Evolutionary conservation across 2,797 vertebrate genomes (phyloP).

Genomic region (Diceros bicornis): DNA sequence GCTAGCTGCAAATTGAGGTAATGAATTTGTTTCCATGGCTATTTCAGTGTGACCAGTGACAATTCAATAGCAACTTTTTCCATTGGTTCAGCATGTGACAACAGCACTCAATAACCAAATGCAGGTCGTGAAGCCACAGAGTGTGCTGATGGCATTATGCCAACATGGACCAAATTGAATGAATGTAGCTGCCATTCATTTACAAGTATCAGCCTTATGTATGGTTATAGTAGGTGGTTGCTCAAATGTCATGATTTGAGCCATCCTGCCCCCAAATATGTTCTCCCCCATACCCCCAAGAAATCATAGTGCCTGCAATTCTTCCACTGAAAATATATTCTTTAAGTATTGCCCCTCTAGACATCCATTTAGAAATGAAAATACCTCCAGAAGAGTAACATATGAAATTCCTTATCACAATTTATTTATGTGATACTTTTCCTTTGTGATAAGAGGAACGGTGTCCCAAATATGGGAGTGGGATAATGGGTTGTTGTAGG

Average conservation of each 20-base stretch:
- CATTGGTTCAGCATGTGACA: background rate
- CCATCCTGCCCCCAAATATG: background rate
- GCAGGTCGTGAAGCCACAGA: background rate
- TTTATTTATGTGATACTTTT: conserved; percentile 36
- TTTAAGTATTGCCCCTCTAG: background rate
- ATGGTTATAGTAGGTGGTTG: background rate
- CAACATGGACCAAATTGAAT: background rate
- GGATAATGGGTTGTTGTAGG: conserved; percentile 21
- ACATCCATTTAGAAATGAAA: conserved; percentile 62
- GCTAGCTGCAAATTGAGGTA: background rate
- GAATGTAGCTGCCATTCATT: background rate
- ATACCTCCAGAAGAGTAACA: background rate
- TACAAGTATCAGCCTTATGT: background rate
- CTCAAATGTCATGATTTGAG: conserved; percentile 21
- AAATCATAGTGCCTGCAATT: conserved; percentile 28
- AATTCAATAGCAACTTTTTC: background rate
- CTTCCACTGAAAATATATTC: background rate
- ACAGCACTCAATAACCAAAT: background rate
- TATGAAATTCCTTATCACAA: background rate
- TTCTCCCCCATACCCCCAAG: background rate
- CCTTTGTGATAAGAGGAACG: background rate
- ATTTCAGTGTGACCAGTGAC: background rate
- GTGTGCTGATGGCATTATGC: background rate
- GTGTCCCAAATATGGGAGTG: background rate
- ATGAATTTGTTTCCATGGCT: conserved; percentile 34